phyloP scores from a whole-genome alignment of 30 jellyfish, hydroid and myxozoan genomes.

The Sanderia malayensis region DNA sequence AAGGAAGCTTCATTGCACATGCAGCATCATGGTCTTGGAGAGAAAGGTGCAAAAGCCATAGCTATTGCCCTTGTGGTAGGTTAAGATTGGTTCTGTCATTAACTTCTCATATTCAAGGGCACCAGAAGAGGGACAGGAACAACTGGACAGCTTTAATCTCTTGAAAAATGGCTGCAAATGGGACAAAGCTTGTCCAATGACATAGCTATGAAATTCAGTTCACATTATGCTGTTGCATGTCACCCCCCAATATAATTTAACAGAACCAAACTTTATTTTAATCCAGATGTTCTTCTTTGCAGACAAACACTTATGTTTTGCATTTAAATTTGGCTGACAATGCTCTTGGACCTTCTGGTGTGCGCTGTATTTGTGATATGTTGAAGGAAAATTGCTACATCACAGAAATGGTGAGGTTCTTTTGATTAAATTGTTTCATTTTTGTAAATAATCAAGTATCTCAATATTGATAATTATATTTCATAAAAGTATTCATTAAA shows the following conservation, averaged over 20 bases:
- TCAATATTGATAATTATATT: too few relatives aligned
- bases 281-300: conserved; percentile 1
- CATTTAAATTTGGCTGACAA: conserved; percentile 76
- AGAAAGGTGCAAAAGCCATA: conserved; percentile 82
- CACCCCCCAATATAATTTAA: too few relatives aligned
- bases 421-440: neutral
- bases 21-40: conserved; percentile 93
- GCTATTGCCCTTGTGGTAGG: conserved; percentile 77
- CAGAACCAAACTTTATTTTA: neutral
- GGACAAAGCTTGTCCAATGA: too few relatives aligned
- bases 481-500: neutral
- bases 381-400: conserved; percentile 82
- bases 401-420: conserved; percentile 73
- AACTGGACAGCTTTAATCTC: too few relatives aligned
- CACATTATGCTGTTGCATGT: too few relatives aligned
- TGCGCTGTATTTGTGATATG: conserved; percentile 62
- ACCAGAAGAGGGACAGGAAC: too few relatives aligned
- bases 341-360: conserved; percentile 84
- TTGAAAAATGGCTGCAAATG: too few relatives aligned
- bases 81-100: too few relatives aligned
- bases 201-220: too few relatives aligned
- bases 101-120: too few relatives aligned
- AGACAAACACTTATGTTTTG: conserved; percentile 82
- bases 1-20: conserved; percentile 55
- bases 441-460: too few relatives aligned